Evolutionary conservation across 92 coral and sea anemone genomes (phyloP).

Genomic region (Ricordea florida): DNA sequence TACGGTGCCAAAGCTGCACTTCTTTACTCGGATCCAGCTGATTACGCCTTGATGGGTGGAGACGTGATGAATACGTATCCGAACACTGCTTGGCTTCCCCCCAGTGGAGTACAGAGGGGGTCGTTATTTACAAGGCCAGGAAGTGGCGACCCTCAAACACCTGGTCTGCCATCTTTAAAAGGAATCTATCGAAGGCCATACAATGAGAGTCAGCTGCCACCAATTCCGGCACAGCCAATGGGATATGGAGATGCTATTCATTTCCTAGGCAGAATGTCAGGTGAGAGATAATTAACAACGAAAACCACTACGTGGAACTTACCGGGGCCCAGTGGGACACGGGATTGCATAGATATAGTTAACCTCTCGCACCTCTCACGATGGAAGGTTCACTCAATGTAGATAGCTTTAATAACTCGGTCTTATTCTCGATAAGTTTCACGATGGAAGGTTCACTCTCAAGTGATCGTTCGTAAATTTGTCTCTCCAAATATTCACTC

Average conservation of each 20-base stretch:
- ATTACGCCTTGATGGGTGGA: conserved; percentile 69
- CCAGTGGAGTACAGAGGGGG: conserved; percentile 90
- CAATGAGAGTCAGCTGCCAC: conserved; percentile 73
- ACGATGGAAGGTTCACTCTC: no score
- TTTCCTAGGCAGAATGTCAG: conserved; percentile 61
- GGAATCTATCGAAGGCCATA: conserved; percentile 70
- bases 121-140: conserved; percentile 71
- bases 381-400: no score
- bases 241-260: conserved; percentile 91
- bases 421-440: no score
- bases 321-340: no score
- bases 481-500: no score
- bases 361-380: no score
- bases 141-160: conserved; percentile 96
- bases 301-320: no score
- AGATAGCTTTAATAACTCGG: no score
- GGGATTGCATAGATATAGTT: no score
- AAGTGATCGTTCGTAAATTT: no score
- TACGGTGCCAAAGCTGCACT: conserved; percentile 88
- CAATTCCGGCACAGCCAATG: conserved; percentile 93
- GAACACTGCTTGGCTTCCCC: conserved; percentile 80
- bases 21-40: conserved; percentile 86
- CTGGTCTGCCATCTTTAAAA: conserved; percentile 77
- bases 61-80: conserved; percentile 67
- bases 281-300: no score